phyloP scores from a whole-genome alignment of 2,888 invertebrate genomes.

The Pseudoips prasinana region DNA sequence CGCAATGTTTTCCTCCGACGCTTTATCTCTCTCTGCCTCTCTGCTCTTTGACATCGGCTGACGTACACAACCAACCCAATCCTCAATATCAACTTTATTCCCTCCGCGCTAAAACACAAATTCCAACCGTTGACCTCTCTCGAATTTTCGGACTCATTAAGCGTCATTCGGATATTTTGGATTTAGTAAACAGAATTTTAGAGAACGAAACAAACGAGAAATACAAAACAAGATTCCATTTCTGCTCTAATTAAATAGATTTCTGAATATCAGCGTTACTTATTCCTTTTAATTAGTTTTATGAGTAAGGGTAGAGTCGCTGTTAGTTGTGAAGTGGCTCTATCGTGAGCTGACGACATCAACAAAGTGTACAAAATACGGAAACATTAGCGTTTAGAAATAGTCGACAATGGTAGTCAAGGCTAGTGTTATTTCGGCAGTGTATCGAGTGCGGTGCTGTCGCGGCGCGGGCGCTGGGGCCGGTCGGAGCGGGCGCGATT shows the following conservation, averaged over 20 bases:
- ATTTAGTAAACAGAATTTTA: conserved; percentile 64
- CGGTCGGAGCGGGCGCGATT: conserved; percentile 34
- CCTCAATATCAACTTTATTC: conserved; percentile 52
- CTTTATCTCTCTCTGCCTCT: conserved; percentile 67
- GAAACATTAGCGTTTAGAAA: conserved; percentile 54
- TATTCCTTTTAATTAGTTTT: conserved; percentile 18
- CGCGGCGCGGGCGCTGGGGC: conserved; percentile 22
- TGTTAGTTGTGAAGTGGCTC: conserved; percentile 3
- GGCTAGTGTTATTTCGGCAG: conserved; percentile 64
- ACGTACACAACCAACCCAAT: conserved; percentile 51
- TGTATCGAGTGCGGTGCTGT: conserved; percentile 50
- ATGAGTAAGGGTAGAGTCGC: conserved; percentile 4
- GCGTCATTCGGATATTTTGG: conserved; percentile 67
- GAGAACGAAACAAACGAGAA: conserved; percentile 50
- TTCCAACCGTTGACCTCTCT: conserved; percentile 36
- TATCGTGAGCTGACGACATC: conserved; percentile 22
- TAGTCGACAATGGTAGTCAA: conserved; percentile 59
- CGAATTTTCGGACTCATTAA: conserved; percentile 73
- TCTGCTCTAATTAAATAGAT: conserved; percentile 26
- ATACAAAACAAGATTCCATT: conserved; percentile 38
- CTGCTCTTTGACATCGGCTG: conserved; percentile 77
- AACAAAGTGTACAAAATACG: conserved; percentile 40
- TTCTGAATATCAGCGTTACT: conserved; percentile 21
- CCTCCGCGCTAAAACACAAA: conserved; percentile 37
- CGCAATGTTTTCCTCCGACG: conserved; percentile 69